Percentiles rank a stretch among this genome's conserved stretches.
These are phyloP conservation scores for Rhadinocentrus ornatus DNA, from an alignment of 2,797 vertebrate species.

Conservation along the genomic window DNA sequence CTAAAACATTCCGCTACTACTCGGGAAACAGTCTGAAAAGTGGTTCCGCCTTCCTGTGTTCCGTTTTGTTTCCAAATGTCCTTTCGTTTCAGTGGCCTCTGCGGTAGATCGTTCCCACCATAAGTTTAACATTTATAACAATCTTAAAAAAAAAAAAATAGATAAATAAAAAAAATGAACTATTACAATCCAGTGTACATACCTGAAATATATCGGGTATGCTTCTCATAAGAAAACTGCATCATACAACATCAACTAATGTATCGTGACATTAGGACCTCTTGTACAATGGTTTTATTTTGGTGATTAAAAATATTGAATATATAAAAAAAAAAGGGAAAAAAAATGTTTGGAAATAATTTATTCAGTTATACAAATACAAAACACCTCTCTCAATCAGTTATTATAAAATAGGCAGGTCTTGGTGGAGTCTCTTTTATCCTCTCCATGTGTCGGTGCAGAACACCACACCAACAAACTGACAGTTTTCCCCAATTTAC, in stretches of 20 bases:
- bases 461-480: constrained; percentile 37
- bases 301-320: too few species aligned
- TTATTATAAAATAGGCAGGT: constrained; percentile 75
- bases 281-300: background rate
- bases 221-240: background rate
- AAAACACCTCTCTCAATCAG: constrained; percentile 71
- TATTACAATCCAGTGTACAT: background rate
- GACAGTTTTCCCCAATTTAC: constrained; percentile 33
- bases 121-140: background rate
- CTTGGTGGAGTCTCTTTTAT: constrained; percentile 42
- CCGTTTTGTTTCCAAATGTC: background rate
- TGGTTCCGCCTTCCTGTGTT: constrained; percentile 2
- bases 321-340: background rate
- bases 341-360: constrained; percentile 75
- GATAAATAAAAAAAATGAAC: too few species aligned
- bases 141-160: background rate
- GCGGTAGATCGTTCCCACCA: background rate
- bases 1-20: constrained; percentile 51
- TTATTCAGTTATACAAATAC: constrained; percentile 82
- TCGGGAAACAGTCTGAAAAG: background rate
- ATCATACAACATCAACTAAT: background rate
- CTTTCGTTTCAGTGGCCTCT: background rate
- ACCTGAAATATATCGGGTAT: background rate
- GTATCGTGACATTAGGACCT: background rate
- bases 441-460: constrained; percentile 19